These are phyloP conservation scores for Sapajus apella DNA, from an alignment of 2,113 vertebrate genomes.

Conservation along the genomic window DNA sequence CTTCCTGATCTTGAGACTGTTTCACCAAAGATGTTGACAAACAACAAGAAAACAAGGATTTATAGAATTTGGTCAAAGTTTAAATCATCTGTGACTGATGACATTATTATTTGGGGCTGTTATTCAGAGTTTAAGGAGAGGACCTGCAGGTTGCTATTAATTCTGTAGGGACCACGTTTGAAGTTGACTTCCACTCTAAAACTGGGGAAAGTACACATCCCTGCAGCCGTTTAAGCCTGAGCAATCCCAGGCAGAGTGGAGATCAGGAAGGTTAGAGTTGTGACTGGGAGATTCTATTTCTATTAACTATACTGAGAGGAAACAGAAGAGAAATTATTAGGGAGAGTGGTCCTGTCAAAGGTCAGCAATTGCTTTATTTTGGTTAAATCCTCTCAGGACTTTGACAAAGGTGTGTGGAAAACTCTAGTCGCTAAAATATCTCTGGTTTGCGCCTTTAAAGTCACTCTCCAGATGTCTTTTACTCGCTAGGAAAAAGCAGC, in stretches of 20 bases:
- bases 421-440: constrained; percentile 52
- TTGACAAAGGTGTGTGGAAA: constrained; percentile 73
- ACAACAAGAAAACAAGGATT: not conserved
- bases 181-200: constrained; percentile 33
- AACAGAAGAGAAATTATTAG: constrained; percentile 68
- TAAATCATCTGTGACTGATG: not conserved
- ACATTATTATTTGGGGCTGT: constrained; percentile 7
- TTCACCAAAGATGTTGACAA: not conserved
- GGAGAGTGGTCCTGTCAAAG: constrained; percentile 58
- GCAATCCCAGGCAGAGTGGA: constrained; percentile 55
- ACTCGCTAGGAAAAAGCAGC: not conserved
- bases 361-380: constrained; percentile 64
- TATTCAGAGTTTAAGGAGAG: not conserved
- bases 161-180: not conserved
- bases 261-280: constrained; percentile 13
- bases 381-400: constrained; percentile 65
- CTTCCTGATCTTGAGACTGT: constrained; percentile 7
- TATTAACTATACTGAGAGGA: constrained; percentile 66
- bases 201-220: not conserved
- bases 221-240: constrained; percentile 32
- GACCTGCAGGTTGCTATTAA: not conserved
- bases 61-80: constrained; percentile 8
- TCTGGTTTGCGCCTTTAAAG: constrained; percentile 66
- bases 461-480: constrained; percentile 51
- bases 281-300: constrained; percentile 67